These are phyloP conservation scores for Apeira syringaria DNA, from an alignment of 2,888 invertebrate genomes.

Conservation along the genomic window DNA sequence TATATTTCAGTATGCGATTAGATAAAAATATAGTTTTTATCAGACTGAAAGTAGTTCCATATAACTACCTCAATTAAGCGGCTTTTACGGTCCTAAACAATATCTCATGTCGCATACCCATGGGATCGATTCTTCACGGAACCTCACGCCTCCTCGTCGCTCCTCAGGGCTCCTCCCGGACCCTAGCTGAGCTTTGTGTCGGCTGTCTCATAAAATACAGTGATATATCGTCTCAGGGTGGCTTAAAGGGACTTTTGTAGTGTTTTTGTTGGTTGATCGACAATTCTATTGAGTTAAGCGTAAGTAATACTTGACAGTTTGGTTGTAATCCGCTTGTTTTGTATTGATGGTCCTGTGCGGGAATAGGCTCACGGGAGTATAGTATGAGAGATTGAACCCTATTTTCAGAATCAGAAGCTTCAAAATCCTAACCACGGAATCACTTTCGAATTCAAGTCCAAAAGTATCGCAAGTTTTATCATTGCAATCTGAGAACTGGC, in stretches of 20 bases:
- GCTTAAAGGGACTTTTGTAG: slow-evolving; percentile 4
- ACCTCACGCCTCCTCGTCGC: neutral
- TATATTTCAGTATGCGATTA: too few relatives aligned
- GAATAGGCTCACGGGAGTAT: too few relatives aligned
- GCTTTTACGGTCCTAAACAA: slow-evolving; percentile 13
- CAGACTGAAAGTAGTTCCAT: too few relatives aligned
- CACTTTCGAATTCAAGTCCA: too few relatives aligned
- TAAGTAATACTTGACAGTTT: neutral
- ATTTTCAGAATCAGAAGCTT: too few relatives aligned
- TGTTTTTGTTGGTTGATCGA: slow-evolving; percentile 13
- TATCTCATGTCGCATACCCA: slow-evolving; percentile 4
- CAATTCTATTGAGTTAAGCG: neutral
- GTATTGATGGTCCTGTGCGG: neutral
- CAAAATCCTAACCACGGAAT: too few relatives aligned
- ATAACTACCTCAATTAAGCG: slow-evolving; percentile 14
- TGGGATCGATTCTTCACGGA: slow-evolving; percentile 6
- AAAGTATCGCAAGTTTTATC: too few relatives aligned
- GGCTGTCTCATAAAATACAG: slow-evolving; percentile 15
- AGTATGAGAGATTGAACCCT: too few relatives aligned
- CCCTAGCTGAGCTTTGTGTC: slow-evolving; percentile 13
- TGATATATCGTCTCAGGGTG: slow-evolving; percentile 11
- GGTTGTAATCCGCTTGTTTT: neutral
- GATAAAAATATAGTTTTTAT: too few relatives aligned
- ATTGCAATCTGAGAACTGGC: too few relatives aligned
- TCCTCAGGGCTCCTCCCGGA: neutral